phyloP scores from a whole-genome alignment of 2,113 vertebrate species.

The Benitochromis conjunctus region DNA sequence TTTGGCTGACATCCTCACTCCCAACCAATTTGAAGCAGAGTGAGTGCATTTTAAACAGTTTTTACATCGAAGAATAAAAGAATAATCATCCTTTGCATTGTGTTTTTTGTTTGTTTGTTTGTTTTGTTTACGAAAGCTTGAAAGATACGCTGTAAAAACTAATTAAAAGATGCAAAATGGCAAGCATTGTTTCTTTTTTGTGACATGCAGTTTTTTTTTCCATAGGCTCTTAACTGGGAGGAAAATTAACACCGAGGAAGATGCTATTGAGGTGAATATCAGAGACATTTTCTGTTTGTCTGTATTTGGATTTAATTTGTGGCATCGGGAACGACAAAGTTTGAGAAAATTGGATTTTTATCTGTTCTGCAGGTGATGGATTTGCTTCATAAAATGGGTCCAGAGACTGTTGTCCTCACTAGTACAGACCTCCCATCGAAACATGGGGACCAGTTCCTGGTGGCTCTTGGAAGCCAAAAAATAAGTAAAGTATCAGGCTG shows the following conservation, averaged over 20 bases:
- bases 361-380: conserved; percentile 86
- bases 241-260: conserved; percentile 85
- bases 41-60: conserved; percentile 69
- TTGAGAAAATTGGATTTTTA: background rate
- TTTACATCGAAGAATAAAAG: background rate
- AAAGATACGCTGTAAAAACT: rapidly evolving
- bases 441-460: conserved; percentile 82
- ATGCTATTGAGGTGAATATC: conserved; percentile 82
- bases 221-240: conserved; percentile 85
- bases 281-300: background rate
- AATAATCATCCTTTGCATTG: background rate
- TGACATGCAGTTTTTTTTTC: background rate
- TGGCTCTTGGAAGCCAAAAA: conserved; percentile 89
- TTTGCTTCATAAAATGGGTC: conserved; percentile 90
- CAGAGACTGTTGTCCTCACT: conserved; percentile 94
- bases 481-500: conserved; percentile 64
- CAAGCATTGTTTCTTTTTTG: background rate
- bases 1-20: conserved; percentile 91
- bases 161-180: background rate
- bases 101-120: background rate
- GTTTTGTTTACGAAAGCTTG: background rate
- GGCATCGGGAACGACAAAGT: background rate
- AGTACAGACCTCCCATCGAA: conserved; percentile 87
- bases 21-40: conserved; percentile 98
- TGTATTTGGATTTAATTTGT: background rate